Evolutionary conservation across 2,888 invertebrate genomes (phyloP).

Genomic region (Cryptocephalus primarius): DNA sequence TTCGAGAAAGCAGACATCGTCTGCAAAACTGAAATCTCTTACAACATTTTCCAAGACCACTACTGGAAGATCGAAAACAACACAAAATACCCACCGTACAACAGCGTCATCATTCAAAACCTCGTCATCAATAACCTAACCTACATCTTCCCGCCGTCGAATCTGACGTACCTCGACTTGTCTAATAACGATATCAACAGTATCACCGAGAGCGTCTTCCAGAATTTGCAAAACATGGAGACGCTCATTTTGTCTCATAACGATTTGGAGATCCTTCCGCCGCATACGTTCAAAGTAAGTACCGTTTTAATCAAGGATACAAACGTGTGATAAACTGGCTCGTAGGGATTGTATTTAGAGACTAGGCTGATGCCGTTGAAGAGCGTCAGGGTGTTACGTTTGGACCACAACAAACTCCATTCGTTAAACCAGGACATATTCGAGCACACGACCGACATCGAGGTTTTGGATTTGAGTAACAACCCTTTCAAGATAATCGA

Average conservation of each 20-base stretch:
- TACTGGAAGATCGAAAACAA: constrained; percentile 29
- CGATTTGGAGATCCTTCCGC: constrained; percentile 48
- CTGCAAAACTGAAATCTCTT: constrained; percentile 37
- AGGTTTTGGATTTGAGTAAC: constrained; percentile 55
- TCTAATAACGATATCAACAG: constrained; percentile 50
- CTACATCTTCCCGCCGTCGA: constrained; percentile 39
- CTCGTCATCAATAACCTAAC: constrained; percentile 15
- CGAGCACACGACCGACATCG: constrained; percentile 56
- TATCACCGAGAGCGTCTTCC: constrained; percentile 53
- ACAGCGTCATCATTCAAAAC: constrained; percentile 14
- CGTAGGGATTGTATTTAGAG: constrained; percentile 35
- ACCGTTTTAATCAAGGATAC: neutral
- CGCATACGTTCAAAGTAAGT: constrained; percentile 58
- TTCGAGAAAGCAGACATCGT: constrained; percentile 40
- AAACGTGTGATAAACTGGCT: no score
- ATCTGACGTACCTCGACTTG: constrained; percentile 47
- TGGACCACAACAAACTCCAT: constrained; percentile 62
- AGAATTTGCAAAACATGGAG: constrained; percentile 47
- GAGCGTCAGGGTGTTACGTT: constrained; percentile 47
- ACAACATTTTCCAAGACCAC: constrained; percentile 43
- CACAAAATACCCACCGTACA: constrained; percentile 6
- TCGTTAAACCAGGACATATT: constrained; percentile 62
- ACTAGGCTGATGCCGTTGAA: constrained; percentile 49
- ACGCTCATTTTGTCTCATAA: constrained; percentile 62
- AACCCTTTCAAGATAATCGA: constrained; percentile 65